Evolutionary conservation across 2,797 vertebrate species (phyloP).

Genomic region (Kryptolebias ocellatus): DNA sequence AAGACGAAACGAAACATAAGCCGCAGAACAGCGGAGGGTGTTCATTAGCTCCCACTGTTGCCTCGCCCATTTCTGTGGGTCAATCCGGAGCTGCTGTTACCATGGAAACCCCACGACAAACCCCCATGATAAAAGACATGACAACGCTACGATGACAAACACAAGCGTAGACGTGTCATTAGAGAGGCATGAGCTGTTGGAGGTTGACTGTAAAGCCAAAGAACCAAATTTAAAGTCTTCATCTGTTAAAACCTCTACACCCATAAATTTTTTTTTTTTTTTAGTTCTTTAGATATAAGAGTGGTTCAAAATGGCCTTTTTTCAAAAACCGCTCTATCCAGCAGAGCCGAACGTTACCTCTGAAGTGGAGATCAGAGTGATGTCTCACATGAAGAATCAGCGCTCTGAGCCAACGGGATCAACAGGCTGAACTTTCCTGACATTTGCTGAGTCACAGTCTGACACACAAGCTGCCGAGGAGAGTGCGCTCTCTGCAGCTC

Average conservation of each 20-base stretch:
- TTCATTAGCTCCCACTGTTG: constrained; percentile 10
- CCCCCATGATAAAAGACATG: constrained; percentile 3
- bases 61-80: constrained; percentile 8
- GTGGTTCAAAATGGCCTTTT: constrained; percentile 15
- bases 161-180: constrained; percentile 14
- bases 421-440: constrained; percentile 27
- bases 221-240: too few species aligned
- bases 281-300: neutral
- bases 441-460: constrained; percentile 33
- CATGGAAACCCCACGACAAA: constrained; percentile 42
- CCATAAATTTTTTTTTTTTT: neutral
- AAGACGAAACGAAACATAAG: constrained; percentile 21
- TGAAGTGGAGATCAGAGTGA: neutral
- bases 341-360: neutral
- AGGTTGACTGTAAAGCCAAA: neutral
- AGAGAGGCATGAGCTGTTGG: constrained; percentile 12
- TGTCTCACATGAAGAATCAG: constrained; percentile 33
- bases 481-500: constrained; percentile 9
- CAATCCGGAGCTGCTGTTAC: constrained; percentile 34
- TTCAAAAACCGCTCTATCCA: neutral
- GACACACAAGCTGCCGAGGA: constrained; percentile 9
- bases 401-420: constrained; percentile 24
- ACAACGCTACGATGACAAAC: neutral
- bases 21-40: constrained; percentile 1
- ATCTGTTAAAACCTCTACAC: too few species aligned